Evolutionary conservation across 2,797 vertebrate species (phyloP), one percentile per base, ranked within the genome.

Genomic region (Periophthalmus magnuspinnatus): DNA sequence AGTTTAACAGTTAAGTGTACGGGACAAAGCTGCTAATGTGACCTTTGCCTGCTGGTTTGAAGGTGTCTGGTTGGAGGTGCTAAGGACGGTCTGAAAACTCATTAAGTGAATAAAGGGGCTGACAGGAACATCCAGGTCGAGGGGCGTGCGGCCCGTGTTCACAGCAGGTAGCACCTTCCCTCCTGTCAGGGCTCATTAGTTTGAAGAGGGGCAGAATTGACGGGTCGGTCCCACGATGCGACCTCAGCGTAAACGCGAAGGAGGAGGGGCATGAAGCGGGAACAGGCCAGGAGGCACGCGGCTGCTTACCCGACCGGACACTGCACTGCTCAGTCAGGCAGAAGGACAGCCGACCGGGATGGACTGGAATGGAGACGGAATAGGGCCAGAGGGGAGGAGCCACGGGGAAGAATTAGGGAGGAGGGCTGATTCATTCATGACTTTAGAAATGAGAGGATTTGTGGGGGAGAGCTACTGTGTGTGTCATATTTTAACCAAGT

Each of bases 121-220:
- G 57, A 75, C 77, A 71, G 66, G 56, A 76, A 41, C 74, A 61
- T 45, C 67, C 50, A 67, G 69, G 81, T 78, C 61, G 63, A 45
- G 70, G 19, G 72, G 81, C 74, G 66, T 19, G 71, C n/a, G 63
- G 75, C 76, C 71, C 70, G 7, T 67, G 75, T 80, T 86, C 74
- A 78, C 78, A 80, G 82, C 87, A 88, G 83, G 83, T 87, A 78
- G 78, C 76, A 68, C 60, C 38, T 73, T 68, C 83, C 79, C 75
- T 81, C 78, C 82, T 86, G 86, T 88, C 87, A 84, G 72, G 78
- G 58, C 70, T 72, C 7, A 75, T 90, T 85, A 86, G 78, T 77
- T 75, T 83, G 70, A 86, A 74, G 65, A 77, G n/a, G 6, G 61
- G 72, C 75, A 65, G 69, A 84, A 83, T 77, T 81, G 82, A 86